These are phyloP conservation scores for Stenolophus ochropezus DNA, from an alignment of 2,888 invertebrate genomes.

Conservation along the genomic window DNA sequence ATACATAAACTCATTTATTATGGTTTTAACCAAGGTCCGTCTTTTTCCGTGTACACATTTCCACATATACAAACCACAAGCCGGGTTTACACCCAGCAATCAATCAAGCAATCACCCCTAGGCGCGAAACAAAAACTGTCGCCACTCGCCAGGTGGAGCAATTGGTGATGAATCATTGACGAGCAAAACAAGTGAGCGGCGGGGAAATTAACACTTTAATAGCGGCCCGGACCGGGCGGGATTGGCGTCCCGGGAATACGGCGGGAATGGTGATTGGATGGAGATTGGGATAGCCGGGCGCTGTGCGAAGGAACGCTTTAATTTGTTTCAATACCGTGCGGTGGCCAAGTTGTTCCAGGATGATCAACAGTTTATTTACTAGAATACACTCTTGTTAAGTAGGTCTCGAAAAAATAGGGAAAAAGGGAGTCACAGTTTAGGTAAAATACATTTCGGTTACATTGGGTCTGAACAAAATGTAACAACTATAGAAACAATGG, in stretches of 20 bases:
- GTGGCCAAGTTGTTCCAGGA: background rate
- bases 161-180: conserved; percentile 6
- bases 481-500: too few relatives aligned
- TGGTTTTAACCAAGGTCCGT: too few relatives aligned
- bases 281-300: background rate
- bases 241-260: background rate
- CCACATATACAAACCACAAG: background rate
- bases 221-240: background rate
- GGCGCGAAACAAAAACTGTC: background rate
- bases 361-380: too few relatives aligned
- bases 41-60: background rate
- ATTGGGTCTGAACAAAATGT: too few relatives aligned
- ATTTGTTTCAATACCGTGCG: background rate
- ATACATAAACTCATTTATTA: too few relatives aligned
- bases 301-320: background rate
- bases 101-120: background rate
- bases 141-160: background rate
- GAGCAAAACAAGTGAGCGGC: conserved; percentile 3
- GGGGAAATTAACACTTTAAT: conserved; percentile 17
- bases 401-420: too few relatives aligned
- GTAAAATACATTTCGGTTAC: too few relatives aligned
- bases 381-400: too few relatives aligned
- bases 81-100: background rate
- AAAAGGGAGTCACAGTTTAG: too few relatives aligned
- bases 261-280: background rate